Base-by-base conservation (phyloP, 2,888 invertebrate genomes). In the Limenitis camilla region DNA sequence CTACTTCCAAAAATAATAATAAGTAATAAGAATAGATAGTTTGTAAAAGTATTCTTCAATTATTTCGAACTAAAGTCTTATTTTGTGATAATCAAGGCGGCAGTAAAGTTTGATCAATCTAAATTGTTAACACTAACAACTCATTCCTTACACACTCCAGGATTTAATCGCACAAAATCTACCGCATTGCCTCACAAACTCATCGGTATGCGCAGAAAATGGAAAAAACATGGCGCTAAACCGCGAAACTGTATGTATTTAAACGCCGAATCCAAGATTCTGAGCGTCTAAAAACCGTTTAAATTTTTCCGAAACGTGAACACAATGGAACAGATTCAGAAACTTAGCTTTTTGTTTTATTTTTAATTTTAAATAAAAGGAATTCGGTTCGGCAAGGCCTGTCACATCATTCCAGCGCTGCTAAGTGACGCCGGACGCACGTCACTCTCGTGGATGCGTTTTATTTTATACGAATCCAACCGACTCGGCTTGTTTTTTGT, bases 381-480 rank as follows among this genome's bases (percentile, higher is more conserved):
- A 81, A 76, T 82, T 81, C 81, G 78, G 74, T 76, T 85, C 83
- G 81, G 83, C 83, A 81, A 83, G 76, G 78, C 76, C 87, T 84
- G 86, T 86, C 87, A 86, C 86, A 85, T 86, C 86, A 86, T 79
- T 84, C 86, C 84, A 76, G 81, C 85, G 85, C 86, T 82, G 81
- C 83, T 85, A 85, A 86, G 87, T 86, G 87, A 86, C 85, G 86
- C 85, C 83, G 83, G 86, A 85, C 87, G 86, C 86, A 84, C 86
- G 86, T 86, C 86, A 85, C 72, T 81, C 76, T 71, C 66, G 69
- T 67, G 75, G 73, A 78, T 78, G 76, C 78, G 78, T 84, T 86
- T 86, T 86, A 86, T 87, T 87, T 85, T 81, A 81, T 81, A 81
- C 76, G 79, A 83, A 78, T 81, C 77, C 70, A 74, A 78, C 77